phyloP scores from a whole-genome alignment of 2,113 vertebrate species.

The Embiotoca jacksoni region DNA sequence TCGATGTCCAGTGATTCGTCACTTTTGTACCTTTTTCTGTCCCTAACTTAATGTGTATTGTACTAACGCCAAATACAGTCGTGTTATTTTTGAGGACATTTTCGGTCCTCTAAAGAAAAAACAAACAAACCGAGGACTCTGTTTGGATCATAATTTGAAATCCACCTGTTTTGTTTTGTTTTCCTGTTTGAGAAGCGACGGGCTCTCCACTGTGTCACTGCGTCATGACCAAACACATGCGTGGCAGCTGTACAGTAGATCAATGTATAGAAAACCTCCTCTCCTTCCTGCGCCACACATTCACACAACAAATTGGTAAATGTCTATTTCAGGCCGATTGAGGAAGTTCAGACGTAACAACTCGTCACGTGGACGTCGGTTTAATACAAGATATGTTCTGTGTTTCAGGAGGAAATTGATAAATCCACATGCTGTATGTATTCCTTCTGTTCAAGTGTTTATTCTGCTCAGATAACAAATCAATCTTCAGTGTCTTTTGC shows the following conservation, averaged over 20 bases:
- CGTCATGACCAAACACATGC: constrained; percentile 65
- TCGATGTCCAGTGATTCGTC: constrained; percentile 27
- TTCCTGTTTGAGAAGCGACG: constrained; percentile 10
- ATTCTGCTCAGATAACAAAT: constrained; percentile 25
- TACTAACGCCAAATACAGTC: constrained; percentile 58
- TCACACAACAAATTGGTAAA: neutral
- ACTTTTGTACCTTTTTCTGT: constrained; percentile 46
- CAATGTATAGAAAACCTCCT: too few relatives aligned
- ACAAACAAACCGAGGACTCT: constrained; percentile 43
- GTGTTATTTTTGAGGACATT: constrained; percentile 26
- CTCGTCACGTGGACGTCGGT: neutral
- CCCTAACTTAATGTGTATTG: constrained; percentile 45
- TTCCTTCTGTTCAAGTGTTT: constrained; percentile 32
- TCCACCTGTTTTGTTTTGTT: constrained; percentile 17
- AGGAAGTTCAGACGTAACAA: neutral
- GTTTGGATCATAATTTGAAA: constrained; percentile 55
- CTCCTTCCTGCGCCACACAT: neutral
- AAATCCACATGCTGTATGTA: constrained; percentile 27
- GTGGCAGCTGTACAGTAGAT: too few relatives aligned
- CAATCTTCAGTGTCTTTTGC: constrained; percentile 16
- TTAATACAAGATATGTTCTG: constrained; percentile 27
- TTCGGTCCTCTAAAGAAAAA: constrained; percentile 32
- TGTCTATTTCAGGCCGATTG: constrained; percentile 5
- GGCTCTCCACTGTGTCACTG: constrained; percentile 69
- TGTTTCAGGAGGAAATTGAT: constrained; percentile 17